Percentiles rank a stretch among this genome's conserved stretches.
phyloP scores from a whole-genome alignment of 2,113 vertebrate genomes.

The Chiloscyllium plagiosum region DNA sequence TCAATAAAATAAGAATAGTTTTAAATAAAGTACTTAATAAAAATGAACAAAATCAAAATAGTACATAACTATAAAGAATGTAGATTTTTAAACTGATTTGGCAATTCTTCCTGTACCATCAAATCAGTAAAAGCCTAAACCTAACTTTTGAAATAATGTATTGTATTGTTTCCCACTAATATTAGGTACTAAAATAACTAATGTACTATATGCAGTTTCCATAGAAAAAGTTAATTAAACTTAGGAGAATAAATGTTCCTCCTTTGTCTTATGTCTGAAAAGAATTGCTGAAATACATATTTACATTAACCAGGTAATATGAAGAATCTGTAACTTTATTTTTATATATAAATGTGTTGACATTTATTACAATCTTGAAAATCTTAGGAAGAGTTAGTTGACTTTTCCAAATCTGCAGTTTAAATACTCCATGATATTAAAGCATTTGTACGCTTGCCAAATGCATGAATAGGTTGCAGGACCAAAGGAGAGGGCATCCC shows the following conservation, averaged over 20 bases:
- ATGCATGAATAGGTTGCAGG: neutral
- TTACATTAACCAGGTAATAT: neutral
- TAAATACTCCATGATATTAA: neutral
- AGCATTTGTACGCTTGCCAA: neutral
- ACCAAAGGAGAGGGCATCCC: neutral
- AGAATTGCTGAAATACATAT: neutral
- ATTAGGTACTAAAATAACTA: neutral
- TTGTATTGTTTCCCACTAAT: neutral
- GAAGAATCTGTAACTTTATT: neutral
- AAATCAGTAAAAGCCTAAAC: neutral
- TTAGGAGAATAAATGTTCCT: neutral
- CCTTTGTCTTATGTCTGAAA: neutral
- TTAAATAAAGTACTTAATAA: neutral
- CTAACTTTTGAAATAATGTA: neutral
- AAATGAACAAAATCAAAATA: neutral
- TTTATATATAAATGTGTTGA: neutral
- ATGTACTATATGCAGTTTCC: neutral
- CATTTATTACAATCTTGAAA: neutral
- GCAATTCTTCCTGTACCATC: neutral
- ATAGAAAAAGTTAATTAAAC: constrained; percentile 23
- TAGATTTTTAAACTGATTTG: neutral
- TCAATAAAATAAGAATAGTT: neutral
- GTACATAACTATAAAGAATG: neutral
- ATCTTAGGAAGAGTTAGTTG: neutral
- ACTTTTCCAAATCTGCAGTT: neutral